phyloP scores from a whole-genome alignment of 1,140 invertebrate species.

The Acromyrmex charruanus region DNA sequence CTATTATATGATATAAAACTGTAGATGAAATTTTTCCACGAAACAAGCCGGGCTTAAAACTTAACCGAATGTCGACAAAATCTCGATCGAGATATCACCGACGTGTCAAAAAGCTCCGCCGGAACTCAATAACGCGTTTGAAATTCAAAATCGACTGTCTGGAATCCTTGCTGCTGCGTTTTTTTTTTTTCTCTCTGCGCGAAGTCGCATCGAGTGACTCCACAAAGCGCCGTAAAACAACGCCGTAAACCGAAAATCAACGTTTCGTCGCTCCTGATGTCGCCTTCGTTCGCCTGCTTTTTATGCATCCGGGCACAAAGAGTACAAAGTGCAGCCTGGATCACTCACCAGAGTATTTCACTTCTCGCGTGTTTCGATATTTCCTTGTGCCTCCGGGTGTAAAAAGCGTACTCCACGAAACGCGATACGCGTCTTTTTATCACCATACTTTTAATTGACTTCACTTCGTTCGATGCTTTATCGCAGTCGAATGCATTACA shows the following conservation, averaged over 20 bases:
- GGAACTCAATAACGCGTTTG: conserved; percentile 40
- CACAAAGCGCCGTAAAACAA: conserved; percentile 59
- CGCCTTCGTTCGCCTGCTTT: conserved; percentile 31
- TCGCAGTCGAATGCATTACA: neutral
- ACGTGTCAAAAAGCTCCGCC: conserved; percentile 18
- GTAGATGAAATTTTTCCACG: neutral
- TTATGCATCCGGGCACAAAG: conserved; percentile 58
- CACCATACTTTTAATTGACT: conserved; percentile 3
- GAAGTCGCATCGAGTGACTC: conserved; percentile 24
- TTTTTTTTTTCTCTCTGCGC: neutral
- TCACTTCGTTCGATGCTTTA: neutral
- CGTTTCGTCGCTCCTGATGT: conserved; percentile 56
- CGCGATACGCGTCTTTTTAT: neutral
- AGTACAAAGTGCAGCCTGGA: conserved; percentile 42
- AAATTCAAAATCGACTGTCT: conserved; percentile 54
- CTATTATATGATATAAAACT: neutral
- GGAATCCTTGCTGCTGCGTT: conserved; percentile 23
- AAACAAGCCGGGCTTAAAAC: neutral
- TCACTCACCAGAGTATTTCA: conserved; percentile 18
- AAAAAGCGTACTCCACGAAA: neutral
- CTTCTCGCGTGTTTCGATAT: conserved; percentile 31
- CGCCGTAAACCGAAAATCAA: conserved; percentile 62
- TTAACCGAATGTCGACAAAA: neutral
- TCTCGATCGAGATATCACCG: conserved; percentile 17
- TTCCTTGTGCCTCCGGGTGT: neutral